Base-by-base conservation (phyloP, 1,140 invertebrate genomes). In the Grapholita molesta region DNA sequence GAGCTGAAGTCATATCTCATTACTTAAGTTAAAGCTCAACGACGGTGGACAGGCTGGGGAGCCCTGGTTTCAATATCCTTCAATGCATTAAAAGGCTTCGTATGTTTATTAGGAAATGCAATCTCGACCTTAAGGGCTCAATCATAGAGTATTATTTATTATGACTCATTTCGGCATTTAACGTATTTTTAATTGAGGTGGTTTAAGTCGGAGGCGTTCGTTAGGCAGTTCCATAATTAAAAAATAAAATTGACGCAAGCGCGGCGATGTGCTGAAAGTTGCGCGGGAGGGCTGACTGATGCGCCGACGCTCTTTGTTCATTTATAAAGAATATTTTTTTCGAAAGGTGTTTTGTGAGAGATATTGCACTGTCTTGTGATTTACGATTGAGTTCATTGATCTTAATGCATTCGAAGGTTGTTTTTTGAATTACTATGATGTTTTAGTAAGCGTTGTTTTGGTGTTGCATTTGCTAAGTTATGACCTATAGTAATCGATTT, bases 171-270 rank as follows among this genome's bases (percentile, higher is more conserved):
- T 48, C 33, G 35, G 33, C 8, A 42, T 64, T 70, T 71, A 69
- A 65, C 32, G 70, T 35, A 33, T 72, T 71, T 70, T 67, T 6
- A 12, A 64, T 38, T 42, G 42, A 15, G 11, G n/a, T 64, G 35
- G 48, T 52, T 52, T 28, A 72, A 71, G 61, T 70, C 74, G 73
- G 76, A 84, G 81, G 80, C 78, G 76, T 89, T 90, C 86, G 89
- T 89, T 90, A 90, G 80, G 75, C 76, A 81, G 79, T 84, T 85
- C 73, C 83, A 88, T 91, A 91, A 91, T 91, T 90, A 90, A 89
- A 87, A 87, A 86, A 82, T 86, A 78, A 87, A 89, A 90, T 85
- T 90, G 86, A 89, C 86, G 78, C 77, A 68, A 38, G 57, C 70
- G 61, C 73, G 76, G 71, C 76, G 77, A 83, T 74, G 81, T 80